These are phyloP conservation scores for Odocoileus hemionus DNA, from an alignment of 2,113 vertebrate species.

Conservation along the genomic window DNA sequence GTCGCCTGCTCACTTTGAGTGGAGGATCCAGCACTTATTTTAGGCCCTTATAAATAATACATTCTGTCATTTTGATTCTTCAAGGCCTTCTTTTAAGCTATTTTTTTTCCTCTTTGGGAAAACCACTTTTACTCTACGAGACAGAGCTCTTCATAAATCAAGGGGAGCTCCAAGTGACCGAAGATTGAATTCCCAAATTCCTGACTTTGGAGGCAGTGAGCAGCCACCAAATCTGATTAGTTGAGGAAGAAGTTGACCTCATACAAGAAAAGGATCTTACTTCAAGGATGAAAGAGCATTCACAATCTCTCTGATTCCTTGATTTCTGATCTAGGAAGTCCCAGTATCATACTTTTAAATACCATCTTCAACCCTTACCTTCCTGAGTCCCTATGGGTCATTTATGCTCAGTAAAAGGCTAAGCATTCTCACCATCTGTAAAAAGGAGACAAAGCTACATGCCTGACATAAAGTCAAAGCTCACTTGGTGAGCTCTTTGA, in stretches of 20 bases:
- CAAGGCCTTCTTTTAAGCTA: conserved; percentile 58
- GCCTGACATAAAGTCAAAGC: background rate
- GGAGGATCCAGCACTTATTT: conserved; percentile 60
- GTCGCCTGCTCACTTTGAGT: conserved; percentile 41
- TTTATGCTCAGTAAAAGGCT: background rate
- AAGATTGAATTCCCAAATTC: conserved; percentile 13
- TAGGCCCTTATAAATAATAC: conserved; percentile 70
- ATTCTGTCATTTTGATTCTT: conserved; percentile 67
- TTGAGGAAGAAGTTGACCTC: background rate
- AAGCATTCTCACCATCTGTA: background rate
- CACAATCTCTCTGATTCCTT: background rate
- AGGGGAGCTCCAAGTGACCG: conserved; percentile 36
- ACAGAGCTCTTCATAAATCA: conserved; percentile 67
- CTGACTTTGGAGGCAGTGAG: background rate
- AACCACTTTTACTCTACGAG: conserved; percentile 60
- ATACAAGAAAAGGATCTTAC: background rate
- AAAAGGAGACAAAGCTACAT: background rate
- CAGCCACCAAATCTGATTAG: background rate
- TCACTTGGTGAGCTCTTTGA: background rate
- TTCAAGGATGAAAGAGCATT: background rate
- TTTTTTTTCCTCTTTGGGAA: conserved; percentile 59
- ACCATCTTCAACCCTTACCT: background rate
- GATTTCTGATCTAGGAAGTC: background rate
- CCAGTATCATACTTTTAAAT: background rate
- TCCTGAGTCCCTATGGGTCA: background rate